These are phyloP conservation scores for Ctenomys sociabilis DNA, from an alignment of 2,113 vertebrate species.

Conservation along the genomic window DNA sequence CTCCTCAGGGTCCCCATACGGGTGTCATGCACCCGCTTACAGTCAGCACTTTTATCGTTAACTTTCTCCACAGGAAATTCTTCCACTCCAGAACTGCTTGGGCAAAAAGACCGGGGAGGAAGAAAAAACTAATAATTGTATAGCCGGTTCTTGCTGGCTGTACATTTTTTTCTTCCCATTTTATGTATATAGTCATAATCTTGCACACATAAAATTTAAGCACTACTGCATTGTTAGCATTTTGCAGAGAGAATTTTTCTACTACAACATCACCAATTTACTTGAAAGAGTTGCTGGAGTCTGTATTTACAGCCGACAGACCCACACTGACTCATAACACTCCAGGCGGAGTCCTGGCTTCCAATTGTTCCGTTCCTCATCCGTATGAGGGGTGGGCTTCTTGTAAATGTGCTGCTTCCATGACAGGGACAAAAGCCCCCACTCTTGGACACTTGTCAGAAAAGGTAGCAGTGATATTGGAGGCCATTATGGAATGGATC, in stretches of 20 bases:
- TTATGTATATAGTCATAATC: constrained; percentile 84
- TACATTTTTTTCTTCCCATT: constrained; percentile 78
- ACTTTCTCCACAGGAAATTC: constrained; percentile 79
- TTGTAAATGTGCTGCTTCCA: neutral
- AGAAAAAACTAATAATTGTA: constrained; percentile 80
- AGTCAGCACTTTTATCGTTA: constrained; percentile 82
- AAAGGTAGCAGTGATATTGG: neutral
- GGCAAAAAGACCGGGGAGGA: constrained; percentile 42
- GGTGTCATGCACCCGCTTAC: constrained; percentile 47
- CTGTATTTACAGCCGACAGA: constrained; percentile 66
- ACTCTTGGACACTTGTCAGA: neutral
- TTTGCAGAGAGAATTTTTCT: constrained; percentile 79
- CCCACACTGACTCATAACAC: constrained; percentile 61
- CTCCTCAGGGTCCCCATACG: constrained; percentile 13
- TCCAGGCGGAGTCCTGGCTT: constrained; percentile 52
- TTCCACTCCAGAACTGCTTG: constrained; percentile 75
- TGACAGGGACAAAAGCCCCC: neutral
- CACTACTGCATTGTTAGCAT: constrained; percentile 80
- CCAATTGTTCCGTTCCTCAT: neutral
- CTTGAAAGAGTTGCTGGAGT: constrained; percentile 74
- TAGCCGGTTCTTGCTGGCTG: constrained; percentile 75
- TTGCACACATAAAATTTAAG: constrained; percentile 84
- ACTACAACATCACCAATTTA: constrained; percentile 75
- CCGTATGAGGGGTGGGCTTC: accelerated
- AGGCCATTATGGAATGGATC: too few species aligned